Evolutionary conservation across 2,113 vertebrate genomes (phyloP), one percentile per base, ranked within the genome.

Genomic region (Prietella phreatophila): DNA sequence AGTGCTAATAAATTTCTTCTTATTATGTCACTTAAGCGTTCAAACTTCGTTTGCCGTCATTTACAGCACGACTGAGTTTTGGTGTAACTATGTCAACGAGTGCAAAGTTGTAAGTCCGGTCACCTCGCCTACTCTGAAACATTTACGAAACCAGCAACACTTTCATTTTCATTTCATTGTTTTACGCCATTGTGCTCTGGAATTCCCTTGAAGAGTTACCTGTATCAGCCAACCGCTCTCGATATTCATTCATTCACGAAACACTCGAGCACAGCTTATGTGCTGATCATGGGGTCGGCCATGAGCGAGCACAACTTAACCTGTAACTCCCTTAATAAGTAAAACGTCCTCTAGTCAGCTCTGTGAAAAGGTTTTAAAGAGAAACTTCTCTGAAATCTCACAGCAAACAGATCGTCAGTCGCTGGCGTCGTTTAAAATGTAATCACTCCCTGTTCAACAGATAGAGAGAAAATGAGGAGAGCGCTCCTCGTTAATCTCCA

Each of bases 351-450:
- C 10, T 25, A 8, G 39, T 76, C 39, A 76, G 39, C 22, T 76
- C 73, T 75, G 36, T 75, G 19, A 22, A 25, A 8, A 42, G 19
- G 20, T 25, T 25, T 42, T 10, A 25, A 25, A 75, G 25, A 22
- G 20, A 22, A 14, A 76, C 1, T 11, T 4, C 73, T 50, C 90
- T 91, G 86, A 82, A 90, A 93, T 87, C 87, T 63, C 86, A 88
- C 88, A 76, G 67, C 27, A 84, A 93, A 93, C 91, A 75, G 1
- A 17, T 19, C 61, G 30, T 78, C 22, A 33, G 39, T 39, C 1
- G 11, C 27, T 13, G 4, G 76, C n/a, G 76, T n/a, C 0, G 0
- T 27, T 27, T 47, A 78, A n/a, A n/a, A n/a, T n/a, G n/a, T n/a
- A n/a, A 25, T 25, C 53, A 79, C 27, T 53, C 25, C 42, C 75